phyloP scores from a whole-genome alignment of 2,888 invertebrate genomes.

The Spodoptera exigua region DNA sequence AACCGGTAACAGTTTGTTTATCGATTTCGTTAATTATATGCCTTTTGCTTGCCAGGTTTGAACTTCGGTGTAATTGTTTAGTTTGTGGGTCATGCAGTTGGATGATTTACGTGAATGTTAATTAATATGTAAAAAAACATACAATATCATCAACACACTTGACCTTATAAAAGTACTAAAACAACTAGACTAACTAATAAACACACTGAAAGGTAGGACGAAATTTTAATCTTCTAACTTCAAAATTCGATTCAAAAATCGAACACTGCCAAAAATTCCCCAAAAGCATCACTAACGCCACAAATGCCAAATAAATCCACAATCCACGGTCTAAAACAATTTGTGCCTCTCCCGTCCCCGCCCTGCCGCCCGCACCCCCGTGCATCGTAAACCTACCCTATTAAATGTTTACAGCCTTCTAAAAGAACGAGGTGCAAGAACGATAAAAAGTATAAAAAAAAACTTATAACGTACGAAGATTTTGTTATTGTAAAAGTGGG shows the following conservation, averaged over 20 bases:
- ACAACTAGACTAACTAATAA: too few species aligned
- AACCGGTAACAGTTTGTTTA: slow-evolving; percentile 50
- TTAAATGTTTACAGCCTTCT: slow-evolving; percentile 83
- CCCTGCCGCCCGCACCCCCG: slow-evolving; percentile 49
- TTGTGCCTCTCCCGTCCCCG: slow-evolving; percentile 52
- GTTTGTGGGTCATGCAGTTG: slow-evolving; percentile 30
- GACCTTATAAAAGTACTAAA: too few species aligned
- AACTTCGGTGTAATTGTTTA: slow-evolving; percentile 33
- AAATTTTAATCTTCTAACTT: too few species aligned
- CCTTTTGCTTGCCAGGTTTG: slow-evolving; percentile 41
- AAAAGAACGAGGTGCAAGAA: slow-evolving; percentile 66
- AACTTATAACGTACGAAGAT: slow-evolving; percentile 55
- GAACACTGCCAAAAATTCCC: slow-evolving; percentile 17
- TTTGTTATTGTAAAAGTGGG: slow-evolving; percentile 56
- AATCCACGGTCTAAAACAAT: slow-evolving; percentile 62
- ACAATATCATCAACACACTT: too few species aligned
- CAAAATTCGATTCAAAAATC: neutral
- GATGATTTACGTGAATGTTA: slow-evolving; percentile 4
- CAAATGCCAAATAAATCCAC: slow-evolving; percentile 54
- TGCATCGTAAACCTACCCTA: slow-evolving; percentile 76
- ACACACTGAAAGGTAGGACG: too few species aligned
- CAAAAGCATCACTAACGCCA: slow-evolving; percentile 28
- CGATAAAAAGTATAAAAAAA: slow-evolving; percentile 60
- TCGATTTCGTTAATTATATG: slow-evolving; percentile 48
- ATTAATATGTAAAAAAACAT: slow-evolving; percentile 2